Conservation (phyloP, 2,797 vertebrate genomes). For the Rhinophrynus dorsalis region DNA sequence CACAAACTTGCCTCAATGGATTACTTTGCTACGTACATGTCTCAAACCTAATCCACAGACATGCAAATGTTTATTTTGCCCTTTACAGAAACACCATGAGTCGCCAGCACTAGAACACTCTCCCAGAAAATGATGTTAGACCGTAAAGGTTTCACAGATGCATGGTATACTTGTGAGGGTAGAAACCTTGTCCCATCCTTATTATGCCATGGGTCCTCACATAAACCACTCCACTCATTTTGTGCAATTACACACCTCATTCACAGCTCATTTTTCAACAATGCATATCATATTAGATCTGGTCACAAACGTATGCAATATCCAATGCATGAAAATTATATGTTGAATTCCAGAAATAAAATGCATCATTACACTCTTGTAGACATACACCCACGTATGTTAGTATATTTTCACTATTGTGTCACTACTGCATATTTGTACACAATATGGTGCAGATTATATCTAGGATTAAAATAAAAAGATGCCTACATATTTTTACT, state of each 20-base stretch:
- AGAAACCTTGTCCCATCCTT: conserved; percentile 13
- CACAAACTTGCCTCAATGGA: too few species aligned
- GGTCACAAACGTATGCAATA: not conserved
- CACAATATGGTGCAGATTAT: not conserved
- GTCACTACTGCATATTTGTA: not conserved
- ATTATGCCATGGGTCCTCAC: conserved; percentile 26
- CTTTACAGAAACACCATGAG: not conserved
- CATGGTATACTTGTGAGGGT: not conserved
- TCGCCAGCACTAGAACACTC: not conserved
- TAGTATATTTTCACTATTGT: too few species aligned
- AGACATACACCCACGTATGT: too few species aligned
- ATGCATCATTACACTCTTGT: too few species aligned
- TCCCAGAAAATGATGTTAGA: not conserved
- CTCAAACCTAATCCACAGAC: too few species aligned
- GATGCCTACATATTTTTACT: too few species aligned
- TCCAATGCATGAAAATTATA: not conserved
- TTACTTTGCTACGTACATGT: too few species aligned
- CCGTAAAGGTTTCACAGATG: not conserved
- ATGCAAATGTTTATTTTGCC: not conserved
- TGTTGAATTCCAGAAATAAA: not conserved
- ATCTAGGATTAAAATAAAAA: too few species aligned
- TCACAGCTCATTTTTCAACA: not conserved
- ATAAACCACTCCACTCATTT: conserved; percentile 1
- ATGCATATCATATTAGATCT: not conserved
- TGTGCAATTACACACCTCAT: not conserved